Evolutionary conservation across 2,797 vertebrate species (phyloP), one percentile per base, ranked within the genome.

Genomic region (Sparus aurata): DNA sequence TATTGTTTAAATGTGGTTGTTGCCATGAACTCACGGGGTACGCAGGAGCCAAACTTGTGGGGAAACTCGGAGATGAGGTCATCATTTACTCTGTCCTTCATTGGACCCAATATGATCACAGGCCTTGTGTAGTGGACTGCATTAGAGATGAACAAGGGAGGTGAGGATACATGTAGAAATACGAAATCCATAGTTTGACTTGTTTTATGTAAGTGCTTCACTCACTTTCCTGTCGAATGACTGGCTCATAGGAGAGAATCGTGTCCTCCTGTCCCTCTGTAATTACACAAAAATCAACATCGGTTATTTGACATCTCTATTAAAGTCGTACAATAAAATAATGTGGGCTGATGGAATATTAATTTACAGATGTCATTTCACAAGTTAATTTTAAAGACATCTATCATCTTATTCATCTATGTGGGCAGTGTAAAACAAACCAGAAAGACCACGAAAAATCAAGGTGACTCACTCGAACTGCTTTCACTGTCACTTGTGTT

Each of bases 401-500:
- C 52, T n/a, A 78, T 18, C 64, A 65, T 61, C 45, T 76, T 83
- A 74, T 76, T 83, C 67, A 69, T 77, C 68, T 30, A 62, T 55
- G 80, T 81, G 68, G 66, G 68, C 67, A 85, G 76, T 71, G 76
- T 73, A 68, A 80, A 86, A 68, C 30, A 75, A 79, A 77, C 50
- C 67, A 66, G 74, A 75, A 47, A 79, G 64, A 80, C 62, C 53
- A 67, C 6, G 66, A 84, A 52, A 86, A 73, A 84, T 76, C 16
- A 69, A 69, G 75, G 90, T 82, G 85, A 98, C 98, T 99, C 97
- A 99, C 98, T 99, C 91, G 98, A 99, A 95, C 98, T 99, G 96
- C 98, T 99, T 95, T 99, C 98, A 90, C 98, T 99, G 97, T 99
- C 98, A 92, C 98, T 99, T 90, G 98, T 99, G 96, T 99, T 99